Conservation (phyloP, 2,888 invertebrate genomes). For the Thysanoteuthis rhombus region DNA sequence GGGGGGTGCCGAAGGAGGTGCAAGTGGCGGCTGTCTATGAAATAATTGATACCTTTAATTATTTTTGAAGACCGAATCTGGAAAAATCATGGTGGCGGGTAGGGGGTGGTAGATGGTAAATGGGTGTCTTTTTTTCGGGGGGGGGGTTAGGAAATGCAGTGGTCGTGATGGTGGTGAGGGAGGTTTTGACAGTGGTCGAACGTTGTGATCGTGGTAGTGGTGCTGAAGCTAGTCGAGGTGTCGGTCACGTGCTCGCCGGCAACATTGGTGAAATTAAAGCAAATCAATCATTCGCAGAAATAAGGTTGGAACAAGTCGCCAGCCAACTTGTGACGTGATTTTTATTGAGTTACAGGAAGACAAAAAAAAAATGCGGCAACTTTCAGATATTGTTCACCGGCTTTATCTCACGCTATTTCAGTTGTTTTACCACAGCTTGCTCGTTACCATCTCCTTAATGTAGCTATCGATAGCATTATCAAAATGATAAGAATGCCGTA, state of each 20-base stretch:
- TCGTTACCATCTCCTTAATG: neutral
- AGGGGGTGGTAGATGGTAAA: neutral
- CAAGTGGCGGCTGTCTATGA: conserved; percentile 1
- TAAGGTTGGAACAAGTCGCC: neutral
- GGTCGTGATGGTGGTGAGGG: neutral
- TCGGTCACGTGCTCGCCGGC: neutral
- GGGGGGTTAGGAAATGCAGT: neutral
- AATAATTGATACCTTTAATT: conserved; percentile 12
- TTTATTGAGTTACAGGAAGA: no score
- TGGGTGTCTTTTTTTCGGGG: no score
- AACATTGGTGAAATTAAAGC: neutral
- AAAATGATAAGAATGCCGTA: no score
- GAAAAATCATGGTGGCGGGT: neutral
- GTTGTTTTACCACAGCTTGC: neutral
- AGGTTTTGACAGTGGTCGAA: no score
- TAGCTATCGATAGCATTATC: no score
- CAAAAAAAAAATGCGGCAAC: no score
- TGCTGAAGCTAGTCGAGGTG: neutral
- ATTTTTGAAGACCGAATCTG: neutral
- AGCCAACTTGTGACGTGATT: no score
- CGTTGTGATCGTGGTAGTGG: neutral
- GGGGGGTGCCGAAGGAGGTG: neutral
- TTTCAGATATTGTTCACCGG: neutral
- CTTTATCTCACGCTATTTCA: neutral
- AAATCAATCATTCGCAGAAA: no score